Base-by-base conservation (phyloP, 1,140 invertebrate species). In the Drosophila asahinai region DNA sequence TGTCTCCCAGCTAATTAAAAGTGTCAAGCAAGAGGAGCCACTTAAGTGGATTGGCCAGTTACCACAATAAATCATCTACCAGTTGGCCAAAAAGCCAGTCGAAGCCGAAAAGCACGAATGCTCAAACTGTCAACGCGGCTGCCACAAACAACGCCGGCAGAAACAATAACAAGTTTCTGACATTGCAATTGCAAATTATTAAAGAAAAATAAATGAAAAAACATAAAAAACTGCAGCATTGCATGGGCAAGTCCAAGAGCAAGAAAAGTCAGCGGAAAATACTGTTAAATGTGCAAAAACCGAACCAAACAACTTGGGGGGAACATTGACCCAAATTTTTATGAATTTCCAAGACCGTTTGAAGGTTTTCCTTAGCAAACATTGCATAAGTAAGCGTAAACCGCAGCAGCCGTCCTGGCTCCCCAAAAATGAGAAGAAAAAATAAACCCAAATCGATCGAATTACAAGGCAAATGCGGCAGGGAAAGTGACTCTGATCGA, bases 211-310 rank as follows among this genome's bases (percentile, higher is more conserved):
- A 36, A 36, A 36, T 36, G 4, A 48, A 63, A 62, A 54, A 30
- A 71, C 70, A 74, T 60, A 73, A 83, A 63, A 81, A 87, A 84
- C 22, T 89, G 84, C 84, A 79, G 42, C 61, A 54, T 75, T 73
- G 87, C 81, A 90, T 77, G 89, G 90, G 81, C 82, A 90, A 92
- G 89, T 91, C 90, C 86, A 91, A 91, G 86, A 83, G 61, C 86
- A 81, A 67, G 58, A 66, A 77, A 72, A 80, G 62, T 82, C 74
- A 77, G 79, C 81, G 47, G 54, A 81, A 86, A 79, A 84, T 79
- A 76, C 81, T 84, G 84, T 89, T 81, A 90, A 81, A 22, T 81
- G 68, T 81, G 86, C 90, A 86, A 47, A 92, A 92, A 74, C 52
- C 72, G 60, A 77, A 80, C 62, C 30, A 47, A 73, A 67, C 40